phyloP scores from a whole-genome alignment of 1,140 invertebrate species.

The Asobara japonica region DNA sequence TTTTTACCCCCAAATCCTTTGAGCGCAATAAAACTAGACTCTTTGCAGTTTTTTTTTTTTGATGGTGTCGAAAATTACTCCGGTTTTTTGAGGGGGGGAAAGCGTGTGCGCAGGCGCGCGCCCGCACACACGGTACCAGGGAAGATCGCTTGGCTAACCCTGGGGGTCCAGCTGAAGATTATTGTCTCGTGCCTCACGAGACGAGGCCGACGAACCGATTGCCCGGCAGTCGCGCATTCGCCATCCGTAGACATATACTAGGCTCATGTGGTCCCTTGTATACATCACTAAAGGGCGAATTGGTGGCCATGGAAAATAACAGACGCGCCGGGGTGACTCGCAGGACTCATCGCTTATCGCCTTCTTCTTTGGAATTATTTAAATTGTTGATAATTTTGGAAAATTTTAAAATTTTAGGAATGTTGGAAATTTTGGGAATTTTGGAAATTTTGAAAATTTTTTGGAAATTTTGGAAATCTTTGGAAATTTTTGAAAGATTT shows the following conservation, averaged over 20 bases:
- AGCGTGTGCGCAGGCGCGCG: constrained; percentile 16
- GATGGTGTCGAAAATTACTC: constrained; percentile 8
- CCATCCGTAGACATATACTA: no score
- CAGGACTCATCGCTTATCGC: no score
- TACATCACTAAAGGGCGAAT: no score
- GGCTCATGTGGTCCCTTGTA: no score
- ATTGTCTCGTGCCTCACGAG: constrained; percentile 56
- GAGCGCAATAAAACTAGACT: not conserved
- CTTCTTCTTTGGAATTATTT: no score
- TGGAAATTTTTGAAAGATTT: no score
- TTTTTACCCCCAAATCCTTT: not conserved
- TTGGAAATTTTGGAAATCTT: no score
- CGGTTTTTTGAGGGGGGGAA: constrained; percentile 49
- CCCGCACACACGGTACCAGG: constrained; percentile 37
- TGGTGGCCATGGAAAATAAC: no score
- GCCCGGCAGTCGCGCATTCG: no score
- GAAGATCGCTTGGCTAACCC: not conserved
- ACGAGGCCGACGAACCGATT: no score
- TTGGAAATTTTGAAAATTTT: not conserved
- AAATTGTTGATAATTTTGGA: no score
- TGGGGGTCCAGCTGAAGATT: constrained; percentile 39
- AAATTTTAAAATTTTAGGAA: not conserved
- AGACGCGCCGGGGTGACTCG: no score
- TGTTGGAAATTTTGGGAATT: not conserved
- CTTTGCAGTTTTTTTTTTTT: not conserved